Evolutionary conservation across 2,888 invertebrate genomes (phyloP).

Genomic region (Ypsolopha sequella): DNA sequence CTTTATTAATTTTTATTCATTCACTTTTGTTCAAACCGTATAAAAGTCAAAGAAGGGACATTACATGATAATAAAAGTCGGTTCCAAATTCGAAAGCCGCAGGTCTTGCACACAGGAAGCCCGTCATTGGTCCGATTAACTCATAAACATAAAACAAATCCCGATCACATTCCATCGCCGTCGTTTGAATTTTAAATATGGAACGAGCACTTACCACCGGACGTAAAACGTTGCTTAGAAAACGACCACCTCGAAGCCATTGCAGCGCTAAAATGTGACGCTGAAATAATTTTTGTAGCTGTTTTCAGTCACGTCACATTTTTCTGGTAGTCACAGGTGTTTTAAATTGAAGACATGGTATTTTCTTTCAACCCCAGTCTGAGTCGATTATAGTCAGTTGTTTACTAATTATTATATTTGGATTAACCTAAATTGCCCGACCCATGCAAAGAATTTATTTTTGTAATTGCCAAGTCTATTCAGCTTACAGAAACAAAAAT

Average conservation of each 20-base stretch:
- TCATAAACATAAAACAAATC: conserved; percentile 17
- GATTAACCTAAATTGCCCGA: no score
- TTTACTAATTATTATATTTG: no score
- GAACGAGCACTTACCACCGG: conserved; percentile 45
- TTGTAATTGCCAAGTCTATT: no score
- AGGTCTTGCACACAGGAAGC: conserved; percentile 18
- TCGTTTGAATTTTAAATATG: conserved; percentile 41
- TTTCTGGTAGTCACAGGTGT: neutral
- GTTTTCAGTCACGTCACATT: neutral
- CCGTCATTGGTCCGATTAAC: conserved; percentile 15
- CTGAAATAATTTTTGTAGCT: neutral
- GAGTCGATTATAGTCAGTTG: no score
- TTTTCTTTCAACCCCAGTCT: neutral
- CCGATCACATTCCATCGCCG: conserved; percentile 21
- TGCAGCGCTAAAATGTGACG: neutral
- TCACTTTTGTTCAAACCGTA: no score
- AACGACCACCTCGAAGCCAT: neutral
- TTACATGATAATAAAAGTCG: neutral
- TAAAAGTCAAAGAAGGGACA: no score
- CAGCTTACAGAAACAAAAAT: no score
- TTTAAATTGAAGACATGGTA: neutral
- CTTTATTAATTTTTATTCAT: no score
- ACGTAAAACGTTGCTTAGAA: conserved; percentile 38
- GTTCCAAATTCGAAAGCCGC: conserved; percentile 10
- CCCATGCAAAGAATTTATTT: no score